These are phyloP conservation scores for Arizona elegans DNA, from an alignment of 2,113 vertebrate genomes.

Conservation along the genomic window DNA sequence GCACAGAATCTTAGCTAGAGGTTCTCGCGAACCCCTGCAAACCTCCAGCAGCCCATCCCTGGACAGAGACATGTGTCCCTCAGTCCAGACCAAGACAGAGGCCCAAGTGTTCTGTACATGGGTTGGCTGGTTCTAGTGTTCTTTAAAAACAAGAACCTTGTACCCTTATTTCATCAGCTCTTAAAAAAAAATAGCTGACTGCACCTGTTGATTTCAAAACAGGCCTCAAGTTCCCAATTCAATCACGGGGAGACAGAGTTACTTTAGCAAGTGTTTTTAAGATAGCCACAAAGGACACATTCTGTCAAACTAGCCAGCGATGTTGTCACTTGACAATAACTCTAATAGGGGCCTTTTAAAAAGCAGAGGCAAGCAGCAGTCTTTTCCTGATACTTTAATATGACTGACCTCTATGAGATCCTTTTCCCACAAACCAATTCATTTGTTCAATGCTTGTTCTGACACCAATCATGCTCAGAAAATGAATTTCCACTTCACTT, in stretches of 20 bases:
- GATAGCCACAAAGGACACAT: neutral
- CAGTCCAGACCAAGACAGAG: neutral
- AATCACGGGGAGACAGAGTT: neutral
- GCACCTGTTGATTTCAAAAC: neutral
- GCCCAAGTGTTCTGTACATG: neutral
- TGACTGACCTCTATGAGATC: neutral
- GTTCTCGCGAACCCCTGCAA: no score
- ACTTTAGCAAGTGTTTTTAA: neutral
- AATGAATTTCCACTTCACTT: slow-evolving; percentile 1
- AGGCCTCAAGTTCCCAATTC: neutral
- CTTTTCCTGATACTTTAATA: neutral
- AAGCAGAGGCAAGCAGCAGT: neutral
- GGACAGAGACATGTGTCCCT: neutral
- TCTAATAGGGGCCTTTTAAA: neutral
- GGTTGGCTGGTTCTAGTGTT: neutral
- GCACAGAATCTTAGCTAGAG: no score
- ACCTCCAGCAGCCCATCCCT: no score
- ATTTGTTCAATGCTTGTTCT: neutral
- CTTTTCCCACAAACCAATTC: neutral
- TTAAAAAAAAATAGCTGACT: neutral
- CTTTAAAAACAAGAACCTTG: neutral
- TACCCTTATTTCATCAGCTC: neutral
- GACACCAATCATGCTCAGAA: neutral
- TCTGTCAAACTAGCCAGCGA: neutral
- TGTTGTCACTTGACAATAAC: neutral